phyloP scores from a whole-genome alignment of 2,888 invertebrate genomes.

The Trichacis sp. region DNA sequence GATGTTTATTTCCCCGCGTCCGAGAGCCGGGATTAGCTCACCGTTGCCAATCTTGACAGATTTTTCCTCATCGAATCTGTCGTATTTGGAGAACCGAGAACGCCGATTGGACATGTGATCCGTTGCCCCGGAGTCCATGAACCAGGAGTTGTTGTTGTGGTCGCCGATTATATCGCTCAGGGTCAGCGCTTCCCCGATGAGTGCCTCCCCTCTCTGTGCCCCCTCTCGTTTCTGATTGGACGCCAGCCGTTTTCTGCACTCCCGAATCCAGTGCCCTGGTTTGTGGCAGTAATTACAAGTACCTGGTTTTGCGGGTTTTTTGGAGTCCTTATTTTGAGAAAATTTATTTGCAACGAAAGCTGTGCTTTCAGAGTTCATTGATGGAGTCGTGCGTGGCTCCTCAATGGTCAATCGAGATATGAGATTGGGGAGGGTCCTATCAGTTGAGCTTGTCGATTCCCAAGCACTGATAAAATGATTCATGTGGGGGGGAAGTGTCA shows the following conservation, averaged over 20 bases:
- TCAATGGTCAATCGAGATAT: slow-evolving; percentile 23
- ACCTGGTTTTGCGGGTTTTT: not conserved
- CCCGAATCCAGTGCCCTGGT: not conserved
- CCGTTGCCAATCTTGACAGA: not conserved
- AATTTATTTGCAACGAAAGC: not conserved
- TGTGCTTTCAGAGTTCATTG: not conserved
- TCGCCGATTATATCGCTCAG: not conserved
- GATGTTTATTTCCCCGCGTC: not conserved
- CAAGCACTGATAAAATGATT: slow-evolving; percentile 42
- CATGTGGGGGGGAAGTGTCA: slow-evolving; percentile 37
- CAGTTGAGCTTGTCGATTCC: slow-evolving; percentile 24
- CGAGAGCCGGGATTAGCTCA: too few species aligned
- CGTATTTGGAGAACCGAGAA: not conserved
- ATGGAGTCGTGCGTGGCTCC: slow-evolving; percentile 2
- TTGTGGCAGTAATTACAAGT: not conserved
- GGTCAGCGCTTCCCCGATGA: not conserved
- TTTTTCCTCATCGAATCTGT: not conserved
- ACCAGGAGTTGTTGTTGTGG: slow-evolving; percentile 5
- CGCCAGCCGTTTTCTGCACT: not conserved
- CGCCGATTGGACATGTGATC: slow-evolving; percentile 3
- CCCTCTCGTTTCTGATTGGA: not conserved
- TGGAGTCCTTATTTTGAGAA: too few species aligned
- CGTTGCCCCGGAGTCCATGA: slow-evolving; percentile 29
- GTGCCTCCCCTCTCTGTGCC: not conserved
- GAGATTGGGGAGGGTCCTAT: slow-evolving; percentile 21